A percentile compares a stretch with the other conserved stretches of the same genome.
These are phyloP conservation scores for Eulacestoma nigropectus DNA, from an alignment of 2,113 vertebrate genomes.

Conservation along the genomic window DNA sequence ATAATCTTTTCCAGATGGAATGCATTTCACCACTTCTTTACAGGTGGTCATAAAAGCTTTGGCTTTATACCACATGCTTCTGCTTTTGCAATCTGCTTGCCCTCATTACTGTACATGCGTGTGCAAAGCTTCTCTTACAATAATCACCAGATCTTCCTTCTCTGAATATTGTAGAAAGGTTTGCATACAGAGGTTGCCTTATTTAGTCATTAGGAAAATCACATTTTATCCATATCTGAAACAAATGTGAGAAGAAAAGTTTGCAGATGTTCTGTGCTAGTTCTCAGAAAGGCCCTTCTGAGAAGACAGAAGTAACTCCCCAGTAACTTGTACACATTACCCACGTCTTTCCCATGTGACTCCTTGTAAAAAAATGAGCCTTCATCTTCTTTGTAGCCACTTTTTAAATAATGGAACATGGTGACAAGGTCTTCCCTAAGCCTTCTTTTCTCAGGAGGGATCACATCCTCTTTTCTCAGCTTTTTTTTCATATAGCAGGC, in stretches of 20 bases:
- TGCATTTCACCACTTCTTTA: constrained; percentile 29
- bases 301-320: background rate
- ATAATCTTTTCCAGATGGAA: constrained; percentile 55
- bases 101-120: constrained; percentile 1
- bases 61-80: background rate
- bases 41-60: background rate
- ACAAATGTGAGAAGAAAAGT: background rate
- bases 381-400: background rate
- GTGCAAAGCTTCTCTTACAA: background rate
- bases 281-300: background rate
- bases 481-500: background rate
- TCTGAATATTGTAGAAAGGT: background rate
- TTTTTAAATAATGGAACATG: background rate
- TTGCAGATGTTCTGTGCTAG: background rate
- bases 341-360: background rate
- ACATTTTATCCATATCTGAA: background rate
- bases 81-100: constrained; percentile 36
- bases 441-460: background rate
- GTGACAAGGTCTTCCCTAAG: background rate
- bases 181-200: background rate
- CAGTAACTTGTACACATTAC: too few relatives aligned
- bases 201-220: background rate
- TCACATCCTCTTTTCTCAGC: background rate
- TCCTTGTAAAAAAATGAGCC: background rate
- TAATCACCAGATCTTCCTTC: constrained; percentile 3